Conservation (phyloP, 2,888 invertebrate genomes). For the Taenaris catops region DNA sequence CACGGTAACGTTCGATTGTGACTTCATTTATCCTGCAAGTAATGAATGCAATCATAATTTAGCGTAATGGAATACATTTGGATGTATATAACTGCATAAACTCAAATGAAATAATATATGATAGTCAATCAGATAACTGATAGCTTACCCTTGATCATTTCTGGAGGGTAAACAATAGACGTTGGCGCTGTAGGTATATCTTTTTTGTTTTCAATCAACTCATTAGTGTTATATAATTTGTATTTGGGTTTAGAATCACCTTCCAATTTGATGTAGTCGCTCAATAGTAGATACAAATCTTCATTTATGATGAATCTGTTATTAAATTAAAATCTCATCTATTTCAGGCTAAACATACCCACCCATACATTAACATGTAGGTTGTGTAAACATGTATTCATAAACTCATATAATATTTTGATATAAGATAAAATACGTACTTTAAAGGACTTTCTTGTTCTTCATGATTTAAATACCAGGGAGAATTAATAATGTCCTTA, state of each 20-base stretch:
- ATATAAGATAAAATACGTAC: constrained; percentile 35
- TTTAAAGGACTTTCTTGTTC: constrained; percentile 40
- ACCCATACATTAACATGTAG: too few species aligned
- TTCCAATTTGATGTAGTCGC: constrained; percentile 60
- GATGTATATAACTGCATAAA: too few species aligned
- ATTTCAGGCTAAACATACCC: too few species aligned
- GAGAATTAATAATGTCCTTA: constrained; percentile 39
- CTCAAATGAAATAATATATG: too few species aligned
- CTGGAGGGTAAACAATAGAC: constrained; percentile 52
- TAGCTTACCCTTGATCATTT: constrained; percentile 55
- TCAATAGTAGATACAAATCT: constrained; percentile 46
- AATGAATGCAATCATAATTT: constrained; percentile 21
- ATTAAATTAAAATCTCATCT: too few species aligned
- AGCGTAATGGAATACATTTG: constrained; percentile 14
- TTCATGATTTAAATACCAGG: constrained; percentile 57
- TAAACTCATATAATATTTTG: background rate
- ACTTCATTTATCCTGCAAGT: constrained; percentile 15
- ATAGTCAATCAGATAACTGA: too few species aligned
- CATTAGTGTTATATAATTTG: constrained; percentile 42
- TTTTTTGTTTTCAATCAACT: constrained; percentile 45
- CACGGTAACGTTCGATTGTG: constrained; percentile 12
- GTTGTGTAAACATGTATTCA: too few species aligned
- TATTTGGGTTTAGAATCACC: constrained; percentile 46
- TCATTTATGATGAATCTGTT: too few species aligned
- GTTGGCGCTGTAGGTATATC: constrained; percentile 59